These are phyloP conservation scores for Sycobia sp. DNA, from an alignment of 1,140 invertebrate genomes.

Conservation along the genomic window DNA sequence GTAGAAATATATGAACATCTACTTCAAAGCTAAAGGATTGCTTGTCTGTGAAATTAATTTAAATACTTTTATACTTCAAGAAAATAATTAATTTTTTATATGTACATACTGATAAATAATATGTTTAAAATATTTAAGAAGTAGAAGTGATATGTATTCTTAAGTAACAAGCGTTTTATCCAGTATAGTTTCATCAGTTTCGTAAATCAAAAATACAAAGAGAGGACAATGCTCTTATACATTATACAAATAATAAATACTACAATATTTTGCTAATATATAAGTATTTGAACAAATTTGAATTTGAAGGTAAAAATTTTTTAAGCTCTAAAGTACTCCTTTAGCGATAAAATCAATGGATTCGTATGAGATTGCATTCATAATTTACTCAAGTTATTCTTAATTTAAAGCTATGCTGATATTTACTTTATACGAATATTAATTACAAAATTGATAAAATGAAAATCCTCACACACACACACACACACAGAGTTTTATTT, in stretches of 20 bases:
- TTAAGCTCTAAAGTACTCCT: slow-evolving; percentile 32
- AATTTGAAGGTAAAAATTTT: slow-evolving; percentile 21
- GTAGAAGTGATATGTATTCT: background rate
- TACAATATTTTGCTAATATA: too few species aligned
- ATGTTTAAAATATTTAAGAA: background rate
- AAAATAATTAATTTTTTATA: background rate
- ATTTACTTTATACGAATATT: slow-evolving; percentile 34
- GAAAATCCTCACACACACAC: too few species aligned
- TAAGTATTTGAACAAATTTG: slow-evolving; percentile 20
- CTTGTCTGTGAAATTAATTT: slow-evolving; percentile 10
- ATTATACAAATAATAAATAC: too few species aligned
- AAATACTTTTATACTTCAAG: slow-evolving; percentile 14
- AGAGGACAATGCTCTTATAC: background rate
- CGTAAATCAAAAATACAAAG: background rate
- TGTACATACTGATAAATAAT: too few species aligned
- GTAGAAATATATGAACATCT: slow-evolving; percentile 37
- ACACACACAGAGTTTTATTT: too few species aligned
- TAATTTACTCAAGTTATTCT: slow-evolving; percentile 19
- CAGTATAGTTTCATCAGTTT: background rate
- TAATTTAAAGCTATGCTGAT: slow-evolving; percentile 18
- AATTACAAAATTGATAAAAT: too few species aligned
- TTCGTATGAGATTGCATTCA: slow-evolving; percentile 31
- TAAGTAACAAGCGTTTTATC: background rate
- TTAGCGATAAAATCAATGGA: slow-evolving; percentile 28
- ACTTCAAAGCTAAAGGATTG: slow-evolving; percentile 10